phyloP scores from a whole-genome alignment of 2,888 invertebrate species.

The Cephonodes hylas region DNA sequence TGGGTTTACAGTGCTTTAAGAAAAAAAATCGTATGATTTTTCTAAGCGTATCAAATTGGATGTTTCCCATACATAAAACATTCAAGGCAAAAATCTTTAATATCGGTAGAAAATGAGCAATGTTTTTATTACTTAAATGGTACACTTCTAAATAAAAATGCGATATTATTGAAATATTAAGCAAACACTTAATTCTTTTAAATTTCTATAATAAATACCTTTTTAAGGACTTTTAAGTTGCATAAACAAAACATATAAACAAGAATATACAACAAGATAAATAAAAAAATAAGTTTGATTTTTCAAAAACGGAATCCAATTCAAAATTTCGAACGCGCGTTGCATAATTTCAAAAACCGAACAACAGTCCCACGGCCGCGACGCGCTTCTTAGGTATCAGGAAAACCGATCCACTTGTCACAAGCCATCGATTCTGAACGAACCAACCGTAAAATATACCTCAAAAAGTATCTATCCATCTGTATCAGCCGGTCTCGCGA shows the following conservation, averaged over 20 bases:
- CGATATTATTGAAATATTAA: too few species aligned
- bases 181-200: too few species aligned
- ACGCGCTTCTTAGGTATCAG: constrained; percentile 53
- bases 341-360: constrained; percentile 19
- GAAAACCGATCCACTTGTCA: constrained; percentile 73
- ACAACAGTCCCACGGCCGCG: constrained; percentile 52
- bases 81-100: too few species aligned
- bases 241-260: neutral
- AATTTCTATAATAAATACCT: neutral
- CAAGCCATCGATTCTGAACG: constrained; percentile 67
- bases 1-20: too few species aligned
- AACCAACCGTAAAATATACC: constrained; percentile 75
- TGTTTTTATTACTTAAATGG: too few species aligned
- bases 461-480: constrained; percentile 71
- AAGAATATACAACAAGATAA: too few species aligned
- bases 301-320: neutral
- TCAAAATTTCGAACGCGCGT: neutral
- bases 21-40: too few species aligned
- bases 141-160: too few species aligned
- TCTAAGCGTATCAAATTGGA: too few species aligned
- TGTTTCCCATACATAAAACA: too few species aligned
- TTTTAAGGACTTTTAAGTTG: neutral
- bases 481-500: constrained; percentile 50
- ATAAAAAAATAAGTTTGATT: neutral
- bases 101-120: too few species aligned